A percentile compares a stretch with the other conserved stretches of the same genome.
Evolutionary conservation across 2,888 invertebrate species (phyloP).

Genomic region (Copidosoma aretas): DNA sequence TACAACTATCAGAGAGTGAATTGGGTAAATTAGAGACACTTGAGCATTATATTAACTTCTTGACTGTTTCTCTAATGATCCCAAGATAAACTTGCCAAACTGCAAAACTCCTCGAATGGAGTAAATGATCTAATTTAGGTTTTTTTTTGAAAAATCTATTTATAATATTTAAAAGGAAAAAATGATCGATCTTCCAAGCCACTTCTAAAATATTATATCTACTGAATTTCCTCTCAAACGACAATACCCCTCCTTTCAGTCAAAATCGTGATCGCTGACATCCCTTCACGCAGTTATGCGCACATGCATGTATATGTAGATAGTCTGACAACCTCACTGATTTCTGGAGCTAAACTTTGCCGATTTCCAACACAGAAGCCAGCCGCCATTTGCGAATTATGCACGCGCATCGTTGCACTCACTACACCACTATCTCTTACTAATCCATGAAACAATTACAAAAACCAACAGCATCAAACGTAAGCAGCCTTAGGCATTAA

Average conservation of each 20-base stretch:
- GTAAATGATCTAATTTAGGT: neutral
- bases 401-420: neutral
- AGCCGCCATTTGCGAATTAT: neutral
- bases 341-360: too few species aligned
- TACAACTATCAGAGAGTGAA: neutral
- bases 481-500: conserved; percentile 12
- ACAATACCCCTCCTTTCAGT: too few species aligned
- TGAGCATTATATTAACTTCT: neutral
- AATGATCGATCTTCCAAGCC: too few species aligned
- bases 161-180: too few species aligned
- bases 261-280: too few species aligned
- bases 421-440: too few species aligned
- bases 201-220: too few species aligned
- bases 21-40: neutral
- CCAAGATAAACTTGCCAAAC: neutral
- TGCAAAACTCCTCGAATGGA: neutral
- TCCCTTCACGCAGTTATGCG: too few species aligned
- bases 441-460: neutral
- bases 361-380: neutral
- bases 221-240: too few species aligned
- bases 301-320: too few species aligned
- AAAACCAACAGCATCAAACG: conserved; percentile 1
- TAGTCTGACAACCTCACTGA: neutral
- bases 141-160: neutral
- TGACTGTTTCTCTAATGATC: neutral